phyloP scores from a whole-genome alignment of 2,888 invertebrate genomes.

The Agrilus cyanescens region DNA sequence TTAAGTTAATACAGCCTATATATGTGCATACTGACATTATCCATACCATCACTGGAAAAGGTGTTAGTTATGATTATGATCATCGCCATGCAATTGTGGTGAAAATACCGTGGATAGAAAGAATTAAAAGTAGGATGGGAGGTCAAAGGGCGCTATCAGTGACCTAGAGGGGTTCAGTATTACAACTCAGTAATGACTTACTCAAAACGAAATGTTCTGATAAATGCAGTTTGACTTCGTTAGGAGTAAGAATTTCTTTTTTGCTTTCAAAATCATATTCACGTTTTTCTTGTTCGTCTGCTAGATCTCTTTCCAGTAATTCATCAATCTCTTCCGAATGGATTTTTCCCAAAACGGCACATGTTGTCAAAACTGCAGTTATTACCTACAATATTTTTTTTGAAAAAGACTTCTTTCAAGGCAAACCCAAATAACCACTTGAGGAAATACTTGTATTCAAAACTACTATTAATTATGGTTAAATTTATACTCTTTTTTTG shows the following conservation, averaged over 20 bases:
- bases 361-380: constrained; percentile 23
- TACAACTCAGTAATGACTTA: constrained; percentile 10
- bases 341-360: constrained; percentile 23
- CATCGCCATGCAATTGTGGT: too few species aligned
- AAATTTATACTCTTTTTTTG: too few species aligned
- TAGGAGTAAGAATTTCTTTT: constrained; percentile 13
- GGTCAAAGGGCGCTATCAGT: too few species aligned
- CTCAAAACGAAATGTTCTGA: constrained; percentile 20
- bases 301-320: constrained; percentile 23
- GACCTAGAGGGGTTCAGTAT: neutral
- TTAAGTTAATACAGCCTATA: constrained; percentile 21
- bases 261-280: constrained; percentile 11
- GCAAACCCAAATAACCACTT: neutral
- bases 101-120: too few species aligned
- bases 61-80: too few species aligned
- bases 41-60: constrained; percentile 18
- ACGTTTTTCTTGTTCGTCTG: constrained; percentile 21
- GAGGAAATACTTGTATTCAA: too few species aligned
- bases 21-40: constrained; percentile 21
- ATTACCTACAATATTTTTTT: constrained; percentile 19
- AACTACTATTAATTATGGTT: too few species aligned
- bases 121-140: too few species aligned
- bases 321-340: constrained; percentile 26
- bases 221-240: constrained; percentile 18
- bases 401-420: constrained; percentile 1